Base-by-base conservation (phyloP, 2,888 invertebrate genomes). In the Hylaea fasciaria region DNA sequence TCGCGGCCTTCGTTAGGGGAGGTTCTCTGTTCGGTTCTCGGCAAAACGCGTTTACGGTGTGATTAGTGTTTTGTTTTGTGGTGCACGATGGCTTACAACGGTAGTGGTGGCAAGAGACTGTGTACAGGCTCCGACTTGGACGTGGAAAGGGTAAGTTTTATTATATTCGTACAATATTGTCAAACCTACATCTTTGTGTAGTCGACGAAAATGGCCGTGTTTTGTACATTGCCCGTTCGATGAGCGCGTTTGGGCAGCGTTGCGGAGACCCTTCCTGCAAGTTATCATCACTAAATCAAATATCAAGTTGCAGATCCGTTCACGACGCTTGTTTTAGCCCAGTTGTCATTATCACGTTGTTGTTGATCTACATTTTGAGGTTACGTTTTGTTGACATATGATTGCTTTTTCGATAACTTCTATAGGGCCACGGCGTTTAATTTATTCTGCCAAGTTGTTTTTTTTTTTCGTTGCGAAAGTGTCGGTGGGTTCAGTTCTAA, bases 61-160 rank as follows among this genome's bases (percentile, higher is more conserved):
- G 91, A 88, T 91, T 89, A 85, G 90, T 92, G 89, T 90, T 89
- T 89, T 89, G 89, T 91, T 92, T 93, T 93, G 93, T 94, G 93
- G 92, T 94, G 87, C 93, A 94, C 91, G 87, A 94, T 94, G 94
- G 94, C 94, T 94, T 94, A 94, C 93, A 94, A 94, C 93, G 94
- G 94, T 83, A 94, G 94, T 93, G 93, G 94, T 86, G 90, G 88
- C 81, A 92, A 93, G 83, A 91, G 92, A 89, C 88, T 92, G 80
- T 92, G 92, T 78, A 87, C 91, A 69, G 91, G 91, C 65, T 89
- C 89, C 64, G 92, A 93, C 68, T 80, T 92, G 70, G 92, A 92
- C 75, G 90, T 92, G 49, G 92, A 93, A 86, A 90, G 92, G 91
- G 92, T 93, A 69, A 86, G 88, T 85, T 69, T 32, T 67, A 62